phyloP scores from a whole-genome alignment of 2,113 vertebrate species.

The Mormyrus iriodes region DNA sequence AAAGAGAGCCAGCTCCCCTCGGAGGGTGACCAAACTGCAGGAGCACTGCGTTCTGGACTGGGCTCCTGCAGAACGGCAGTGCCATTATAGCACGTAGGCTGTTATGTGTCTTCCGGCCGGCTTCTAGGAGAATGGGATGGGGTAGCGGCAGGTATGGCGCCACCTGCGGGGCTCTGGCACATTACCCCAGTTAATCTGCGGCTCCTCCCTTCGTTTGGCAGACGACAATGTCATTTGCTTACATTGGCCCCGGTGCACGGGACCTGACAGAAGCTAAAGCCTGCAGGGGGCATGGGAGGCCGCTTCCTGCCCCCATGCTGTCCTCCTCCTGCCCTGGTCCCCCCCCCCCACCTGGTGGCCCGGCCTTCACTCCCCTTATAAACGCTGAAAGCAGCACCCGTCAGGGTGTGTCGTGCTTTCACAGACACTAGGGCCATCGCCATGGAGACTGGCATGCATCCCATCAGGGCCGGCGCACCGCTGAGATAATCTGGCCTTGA shows the following conservation, averaged over 20 bases:
- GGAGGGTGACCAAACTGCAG: background rate
- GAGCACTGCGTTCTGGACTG: background rate
- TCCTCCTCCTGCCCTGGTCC: background rate
- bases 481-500: constrained; percentile 34
- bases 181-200: constrained; percentile 3
- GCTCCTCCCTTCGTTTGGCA: background rate
- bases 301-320: background rate
- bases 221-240: background rate
- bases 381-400: background rate
- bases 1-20: background rate
- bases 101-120: background rate
- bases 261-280: constrained; percentile 14
- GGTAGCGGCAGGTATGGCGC: background rate
- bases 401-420: constrained; percentile 34
- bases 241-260: background rate
- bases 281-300: background rate
- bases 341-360: background rate
- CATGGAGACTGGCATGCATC: constrained; percentile 22
- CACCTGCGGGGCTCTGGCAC: background rate
- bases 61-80: background rate
- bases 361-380: background rate
- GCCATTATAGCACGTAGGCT: background rate
- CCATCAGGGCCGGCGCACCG: constrained; percentile 30
- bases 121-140: background rate
- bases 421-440: constrained; percentile 22